Conservation (phyloP, 2,888 invertebrate species). For the Drosophila gaucha region DNA sequence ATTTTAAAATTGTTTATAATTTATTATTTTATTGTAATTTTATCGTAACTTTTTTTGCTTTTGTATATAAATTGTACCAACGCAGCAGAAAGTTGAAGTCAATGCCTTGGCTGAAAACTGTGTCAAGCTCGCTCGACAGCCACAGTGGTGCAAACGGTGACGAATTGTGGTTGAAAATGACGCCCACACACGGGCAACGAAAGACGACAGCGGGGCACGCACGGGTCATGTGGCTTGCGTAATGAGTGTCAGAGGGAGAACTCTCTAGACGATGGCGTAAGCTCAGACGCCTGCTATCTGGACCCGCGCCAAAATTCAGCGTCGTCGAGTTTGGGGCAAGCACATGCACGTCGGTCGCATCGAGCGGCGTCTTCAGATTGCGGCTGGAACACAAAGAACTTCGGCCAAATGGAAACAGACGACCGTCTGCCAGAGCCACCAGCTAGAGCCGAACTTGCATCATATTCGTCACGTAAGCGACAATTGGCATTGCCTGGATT, state of each 20-base stretch:
- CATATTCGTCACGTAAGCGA: slow-evolving; percentile 68
- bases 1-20: slow-evolving; percentile 44
- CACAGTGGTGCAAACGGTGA: slow-evolving; percentile 57
- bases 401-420: slow-evolving; percentile 30
- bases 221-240: slow-evolving; percentile 49
- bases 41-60: slow-evolving; percentile 81
- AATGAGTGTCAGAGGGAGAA: slow-evolving; percentile 28
- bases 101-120: slow-evolving; percentile 63
- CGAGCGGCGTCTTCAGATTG: slow-evolving; percentile 70
- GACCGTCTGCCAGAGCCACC: slow-evolving; percentile 51
- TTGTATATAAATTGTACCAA: slow-evolving; percentile 82
- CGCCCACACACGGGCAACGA: slow-evolving; percentile 8
- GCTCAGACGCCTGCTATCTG: slow-evolving; percentile 70
- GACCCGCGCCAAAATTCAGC: slow-evolving; percentile 63
- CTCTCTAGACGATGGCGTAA: slow-evolving; percentile 58
- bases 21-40: slow-evolving; percentile 70
- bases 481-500: slow-evolving; percentile 61
- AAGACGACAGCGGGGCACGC: slow-evolving; percentile 35
- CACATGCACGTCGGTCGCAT: slow-evolving; percentile 46
- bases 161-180: slow-evolving; percentile 10
- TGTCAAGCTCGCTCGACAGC: slow-evolving; percentile 62
- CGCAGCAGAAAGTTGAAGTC: slow-evolving; percentile 79
- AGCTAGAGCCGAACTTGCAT: slow-evolving; percentile 62
- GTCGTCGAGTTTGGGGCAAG: slow-evolving; percentile 31
- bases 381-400: slow-evolving; percentile 45